Evolutionary conservation across 2,113 vertebrate species (phyloP).

Genomic region (Leucosticte australis): DNA sequence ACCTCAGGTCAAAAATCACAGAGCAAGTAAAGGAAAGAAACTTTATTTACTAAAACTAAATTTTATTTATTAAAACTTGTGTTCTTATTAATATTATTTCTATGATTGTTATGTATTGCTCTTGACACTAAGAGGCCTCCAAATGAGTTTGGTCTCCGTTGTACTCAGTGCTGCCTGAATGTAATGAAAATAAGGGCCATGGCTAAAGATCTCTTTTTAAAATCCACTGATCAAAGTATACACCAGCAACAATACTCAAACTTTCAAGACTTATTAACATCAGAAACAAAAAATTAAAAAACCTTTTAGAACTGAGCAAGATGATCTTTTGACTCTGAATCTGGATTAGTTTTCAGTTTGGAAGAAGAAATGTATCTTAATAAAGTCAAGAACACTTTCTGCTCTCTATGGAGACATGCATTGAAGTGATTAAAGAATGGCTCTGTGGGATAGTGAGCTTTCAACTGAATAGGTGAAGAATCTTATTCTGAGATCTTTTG

Average conservation of each 20-base stretch:
- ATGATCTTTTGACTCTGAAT: conserved; percentile 43
- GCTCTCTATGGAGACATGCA: not conserved
- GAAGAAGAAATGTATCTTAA: conserved; percentile 1
- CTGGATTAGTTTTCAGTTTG: conserved; percentile 41
- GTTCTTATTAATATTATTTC: not conserved
- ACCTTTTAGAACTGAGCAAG: not conserved
- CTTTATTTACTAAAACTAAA: no score
- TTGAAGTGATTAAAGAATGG: conserved; percentile 56
- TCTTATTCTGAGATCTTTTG: conserved; percentile 40
- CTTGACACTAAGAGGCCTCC: not conserved
- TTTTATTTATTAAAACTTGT: not conserved
- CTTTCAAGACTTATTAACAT: conserved; percentile 31
- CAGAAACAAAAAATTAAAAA: conserved; percentile 35
- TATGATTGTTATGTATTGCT: not conserved
- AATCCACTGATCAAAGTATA: conserved; percentile 30
- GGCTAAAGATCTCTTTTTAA: conserved; percentile 9
- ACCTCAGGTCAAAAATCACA: not conserved
- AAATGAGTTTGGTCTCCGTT: not conserved
- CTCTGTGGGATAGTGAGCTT: conserved; percentile 48
- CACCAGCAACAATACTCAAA: not conserved
- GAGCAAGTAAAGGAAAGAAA: not conserved
- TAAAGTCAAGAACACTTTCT: conserved; percentile 37
- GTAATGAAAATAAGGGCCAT: not conserved
- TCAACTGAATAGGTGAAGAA: conserved; percentile 39
- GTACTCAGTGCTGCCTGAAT: not conserved